These are phyloP conservation scores for Drosophila baimaii DNA, from an alignment of 1,140 invertebrate species.

Conservation along the genomic window DNA sequence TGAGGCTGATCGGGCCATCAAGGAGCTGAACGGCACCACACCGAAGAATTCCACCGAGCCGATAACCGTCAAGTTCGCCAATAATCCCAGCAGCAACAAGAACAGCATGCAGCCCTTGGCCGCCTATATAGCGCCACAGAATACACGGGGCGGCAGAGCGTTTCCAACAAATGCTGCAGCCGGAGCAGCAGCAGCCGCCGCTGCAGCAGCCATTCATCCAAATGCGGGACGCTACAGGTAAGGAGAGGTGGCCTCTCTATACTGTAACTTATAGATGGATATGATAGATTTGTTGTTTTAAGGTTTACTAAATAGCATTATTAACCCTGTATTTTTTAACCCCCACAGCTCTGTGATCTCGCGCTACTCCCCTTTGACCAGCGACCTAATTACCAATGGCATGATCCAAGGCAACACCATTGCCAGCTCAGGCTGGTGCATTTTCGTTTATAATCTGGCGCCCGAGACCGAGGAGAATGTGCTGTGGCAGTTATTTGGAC, in stretches of 20 bases:
- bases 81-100: conserved; percentile 98
- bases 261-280: not conserved
- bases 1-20: conserved; percentile 98
- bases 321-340: not conserved
- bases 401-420: conserved; percentile 93
- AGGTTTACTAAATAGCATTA: not conserved
- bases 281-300: not conserved
- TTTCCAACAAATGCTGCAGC: conserved; percentile 91
- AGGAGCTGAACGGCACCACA: conserved; percentile 98
- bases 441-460: conserved; percentile 99
- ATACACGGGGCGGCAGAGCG: conserved; percentile 87
- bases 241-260: conserved; percentile 58
- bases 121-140: conserved; percentile 94
- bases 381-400: conserved; percentile 94
- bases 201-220: conserved; percentile 92
- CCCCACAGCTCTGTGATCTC: conserved; percentile 78
- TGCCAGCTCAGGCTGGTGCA: conserved; percentile 95
- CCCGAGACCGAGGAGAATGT: conserved; percentile 99
- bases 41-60: conserved; percentile 98
- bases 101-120: conserved; percentile 95
- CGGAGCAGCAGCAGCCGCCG: conserved; percentile 85
- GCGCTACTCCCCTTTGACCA: conserved; percentile 96
- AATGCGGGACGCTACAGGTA: conserved; percentile 94
- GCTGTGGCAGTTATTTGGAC: conserved; percentile 99
- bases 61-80: conserved; percentile 99